These are phyloP conservation scores for Phrixothrix hirtus DNA, from an alignment of 2,888 invertebrate genomes.

Conservation along the genomic window DNA sequence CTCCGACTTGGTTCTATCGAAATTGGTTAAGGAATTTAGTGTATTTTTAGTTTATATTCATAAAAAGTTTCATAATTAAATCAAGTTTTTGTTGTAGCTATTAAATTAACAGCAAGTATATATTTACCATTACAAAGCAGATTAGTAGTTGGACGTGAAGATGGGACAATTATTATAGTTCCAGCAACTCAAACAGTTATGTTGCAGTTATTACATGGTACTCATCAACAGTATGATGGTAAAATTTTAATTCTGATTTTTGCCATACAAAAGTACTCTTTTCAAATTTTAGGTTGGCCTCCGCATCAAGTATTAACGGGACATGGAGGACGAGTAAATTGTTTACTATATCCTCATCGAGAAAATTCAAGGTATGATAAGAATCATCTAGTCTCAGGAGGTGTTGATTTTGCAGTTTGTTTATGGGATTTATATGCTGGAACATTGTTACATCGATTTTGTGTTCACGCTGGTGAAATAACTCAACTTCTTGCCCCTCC, in stretches of 20 bases:
- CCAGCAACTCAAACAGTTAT: conserved; percentile 95
- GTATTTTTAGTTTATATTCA: too few relatives aligned
- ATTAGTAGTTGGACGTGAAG: conserved; percentile 91
- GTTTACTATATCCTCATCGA: conserved; percentile 92
- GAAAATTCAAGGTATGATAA: conserved; percentile 88
- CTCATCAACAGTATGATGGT: conserved; percentile 80
- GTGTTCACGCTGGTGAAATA: conserved; percentile 97
- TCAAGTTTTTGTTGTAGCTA: conserved; percentile 51
- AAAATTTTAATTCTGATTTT: too few relatives aligned
- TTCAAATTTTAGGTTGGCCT: conserved; percentile 72
- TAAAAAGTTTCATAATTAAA: too few relatives aligned
- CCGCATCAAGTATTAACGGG: conserved; percentile 85
- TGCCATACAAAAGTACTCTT: too few relatives aligned
- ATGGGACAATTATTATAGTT: conserved; percentile 94
- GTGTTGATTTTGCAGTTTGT: conserved; percentile 96
- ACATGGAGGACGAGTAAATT: conserved; percentile 92
- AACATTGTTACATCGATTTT: conserved; percentile 87
- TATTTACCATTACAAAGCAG: conserved; percentile 93
- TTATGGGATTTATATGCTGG: conserved; percentile 95
- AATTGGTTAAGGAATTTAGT: too few relatives aligned
- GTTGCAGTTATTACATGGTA: conserved; percentile 86
- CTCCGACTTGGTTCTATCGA: too few relatives aligned
- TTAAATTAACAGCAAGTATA: conserved; percentile 89
- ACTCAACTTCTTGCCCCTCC: conserved; percentile 94
- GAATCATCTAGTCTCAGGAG: conserved; percentile 90